These are phyloP conservation scores for Pachydiplax longipennis DNA, from an alignment of 2,888 invertebrate genomes.

Conservation along the genomic window DNA sequence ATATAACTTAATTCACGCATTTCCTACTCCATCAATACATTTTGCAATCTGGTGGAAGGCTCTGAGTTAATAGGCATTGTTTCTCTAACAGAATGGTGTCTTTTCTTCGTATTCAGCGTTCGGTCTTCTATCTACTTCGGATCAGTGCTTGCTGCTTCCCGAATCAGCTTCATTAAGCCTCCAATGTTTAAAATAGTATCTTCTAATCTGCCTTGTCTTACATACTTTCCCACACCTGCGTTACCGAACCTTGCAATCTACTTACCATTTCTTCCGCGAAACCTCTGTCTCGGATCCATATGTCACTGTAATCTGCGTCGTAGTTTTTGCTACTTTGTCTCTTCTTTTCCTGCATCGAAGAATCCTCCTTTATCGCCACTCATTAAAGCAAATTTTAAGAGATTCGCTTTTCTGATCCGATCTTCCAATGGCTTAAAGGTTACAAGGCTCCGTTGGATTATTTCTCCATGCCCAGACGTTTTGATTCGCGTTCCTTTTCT, in stretches of 20 bases:
- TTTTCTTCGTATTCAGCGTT: background rate
- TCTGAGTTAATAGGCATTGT: background rate
- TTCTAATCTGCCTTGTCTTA: background rate
- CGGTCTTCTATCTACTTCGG: background rate
- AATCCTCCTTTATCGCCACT: background rate
- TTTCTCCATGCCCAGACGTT: background rate
- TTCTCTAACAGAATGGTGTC: background rate
- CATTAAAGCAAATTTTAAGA: background rate
- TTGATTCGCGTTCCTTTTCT: background rate
- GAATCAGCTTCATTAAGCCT: background rate
- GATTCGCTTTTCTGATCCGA: background rate
- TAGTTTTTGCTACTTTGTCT: background rate
- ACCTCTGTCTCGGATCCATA: background rate
- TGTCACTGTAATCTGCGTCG: background rate
- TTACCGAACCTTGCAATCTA: background rate
- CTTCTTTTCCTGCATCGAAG: background rate
- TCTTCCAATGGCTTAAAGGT: background rate
- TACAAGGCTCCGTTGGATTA: background rate
- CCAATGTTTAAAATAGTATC: background rate
- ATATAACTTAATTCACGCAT: no score
- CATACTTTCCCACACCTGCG: background rate
- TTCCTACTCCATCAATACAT: no score
- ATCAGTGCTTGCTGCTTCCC: background rate
- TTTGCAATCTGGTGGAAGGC: no score
- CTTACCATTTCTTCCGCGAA: background rate